Conservation (phyloP, 2,888 invertebrate genomes). For the Eupithecia subfuscata region DNA sequence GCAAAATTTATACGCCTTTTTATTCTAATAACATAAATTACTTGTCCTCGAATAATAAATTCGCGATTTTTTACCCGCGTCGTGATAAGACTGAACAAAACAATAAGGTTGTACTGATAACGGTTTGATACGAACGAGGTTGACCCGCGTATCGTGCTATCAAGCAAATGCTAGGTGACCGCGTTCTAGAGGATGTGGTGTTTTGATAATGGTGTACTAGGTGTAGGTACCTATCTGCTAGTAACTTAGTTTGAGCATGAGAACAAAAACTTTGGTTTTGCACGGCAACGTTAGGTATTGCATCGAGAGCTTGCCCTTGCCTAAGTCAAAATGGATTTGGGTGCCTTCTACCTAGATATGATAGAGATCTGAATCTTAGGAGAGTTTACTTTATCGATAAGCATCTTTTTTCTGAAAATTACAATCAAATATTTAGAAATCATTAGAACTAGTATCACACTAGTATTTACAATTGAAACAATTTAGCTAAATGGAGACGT, state of each 20-base stretch:
- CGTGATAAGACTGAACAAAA: conserved; percentile 15
- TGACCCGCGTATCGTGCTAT: not conserved
- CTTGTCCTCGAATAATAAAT: not conserved
- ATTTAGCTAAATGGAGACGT: too few relatives aligned
- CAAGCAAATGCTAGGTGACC: not conserved
- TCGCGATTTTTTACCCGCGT: not conserved
- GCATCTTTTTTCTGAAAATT: too few relatives aligned
- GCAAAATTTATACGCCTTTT: too few relatives aligned
- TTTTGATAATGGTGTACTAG: not conserved
- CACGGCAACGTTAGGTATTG: not conserved
- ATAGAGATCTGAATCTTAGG: not conserved
- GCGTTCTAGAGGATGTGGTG: conserved; percentile 12
- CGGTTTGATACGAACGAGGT: not conserved
- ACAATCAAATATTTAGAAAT: too few relatives aligned
- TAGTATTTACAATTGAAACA: too few relatives aligned
- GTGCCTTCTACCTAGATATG: not conserved
- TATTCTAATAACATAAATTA: not conserved
- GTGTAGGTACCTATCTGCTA: not conserved
- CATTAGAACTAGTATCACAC: too few relatives aligned
- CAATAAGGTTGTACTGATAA: conserved; percentile 28
- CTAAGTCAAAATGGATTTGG: not conserved
- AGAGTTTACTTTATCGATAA: not conserved
- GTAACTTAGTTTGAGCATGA: not conserved
- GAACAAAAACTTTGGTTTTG: not conserved
- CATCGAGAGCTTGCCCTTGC: not conserved